A percentile compares a stretch with the other conserved stretches of the same genome.
phyloP scores from a whole-genome alignment of 2,888 invertebrate species.

The Pammene aurita region DNA sequence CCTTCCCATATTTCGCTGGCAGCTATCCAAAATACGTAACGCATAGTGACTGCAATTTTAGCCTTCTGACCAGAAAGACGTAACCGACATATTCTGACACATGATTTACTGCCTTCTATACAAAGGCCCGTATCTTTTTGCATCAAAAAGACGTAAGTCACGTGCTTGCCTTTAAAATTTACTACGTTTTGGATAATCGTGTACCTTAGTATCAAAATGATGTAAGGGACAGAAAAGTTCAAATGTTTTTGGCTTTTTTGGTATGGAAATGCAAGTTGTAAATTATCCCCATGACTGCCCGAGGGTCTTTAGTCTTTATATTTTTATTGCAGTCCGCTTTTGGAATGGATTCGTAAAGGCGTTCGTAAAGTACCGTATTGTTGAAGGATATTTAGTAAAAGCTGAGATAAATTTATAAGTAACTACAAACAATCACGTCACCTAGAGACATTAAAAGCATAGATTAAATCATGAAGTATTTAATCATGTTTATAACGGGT shows the following conservation, averaged over 20 bases:
- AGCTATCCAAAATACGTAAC: slow-evolving; percentile 63
- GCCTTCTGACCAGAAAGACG: neutral
- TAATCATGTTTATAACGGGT: too few species aligned
- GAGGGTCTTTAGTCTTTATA: slow-evolving; percentile 7
- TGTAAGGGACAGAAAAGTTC: neutral
- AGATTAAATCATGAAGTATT: too few species aligned
- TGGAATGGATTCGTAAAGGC: neutral
- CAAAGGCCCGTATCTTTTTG: neutral
- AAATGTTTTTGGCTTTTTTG: neutral
- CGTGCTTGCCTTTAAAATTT: neutral
- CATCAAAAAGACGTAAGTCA: slow-evolving; percentile 6
- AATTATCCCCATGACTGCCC: slow-evolving; percentile 21
- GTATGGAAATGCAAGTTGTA: slow-evolving; percentile 10
- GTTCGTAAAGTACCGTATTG: neutral
- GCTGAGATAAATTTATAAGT: too few species aligned
- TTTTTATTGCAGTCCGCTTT: slow-evolving; percentile 11
- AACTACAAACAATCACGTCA: too few species aligned
- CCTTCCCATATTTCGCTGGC: slow-evolving; percentile 55
- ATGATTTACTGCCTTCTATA: neutral
- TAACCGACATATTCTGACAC: slow-evolving; percentile 4
- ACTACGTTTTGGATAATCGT: neutral
- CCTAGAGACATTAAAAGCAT: too few species aligned
- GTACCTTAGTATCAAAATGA: neutral
- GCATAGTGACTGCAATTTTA: slow-evolving; percentile 62
- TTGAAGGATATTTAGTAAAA: neutral